Evolutionary conservation across 2,113 vertebrate species (phyloP).

Genomic region (Tauraco erythrolophus): DNA sequence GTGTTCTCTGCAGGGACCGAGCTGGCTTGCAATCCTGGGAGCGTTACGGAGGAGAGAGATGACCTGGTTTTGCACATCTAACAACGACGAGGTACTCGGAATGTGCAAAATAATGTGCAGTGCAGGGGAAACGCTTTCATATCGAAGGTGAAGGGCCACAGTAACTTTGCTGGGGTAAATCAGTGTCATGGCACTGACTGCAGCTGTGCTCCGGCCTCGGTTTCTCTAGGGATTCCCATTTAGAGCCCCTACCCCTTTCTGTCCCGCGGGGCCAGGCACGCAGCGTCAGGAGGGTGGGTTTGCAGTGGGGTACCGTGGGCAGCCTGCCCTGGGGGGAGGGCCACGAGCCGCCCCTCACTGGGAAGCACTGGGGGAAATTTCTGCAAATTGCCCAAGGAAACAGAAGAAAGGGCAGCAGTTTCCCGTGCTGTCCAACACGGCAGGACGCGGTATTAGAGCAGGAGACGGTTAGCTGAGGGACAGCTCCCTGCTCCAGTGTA

Average conservation of each 20-base stretch:
- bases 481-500: not conserved
- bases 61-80: not conserved
- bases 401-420: not conserved
- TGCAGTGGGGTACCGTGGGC: not conserved
- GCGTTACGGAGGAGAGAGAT: rapidly evolving
- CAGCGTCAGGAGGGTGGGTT: not conserved
- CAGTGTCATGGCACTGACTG: not conserved
- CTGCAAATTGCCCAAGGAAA: not conserved
- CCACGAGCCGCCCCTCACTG: rapidly evolving
- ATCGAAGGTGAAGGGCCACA: not conserved
- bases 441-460: not conserved
- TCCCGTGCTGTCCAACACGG: not conserved
- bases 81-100: not conserved
- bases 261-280: not conserved
- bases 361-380: not conserved
- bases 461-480: not conserved
- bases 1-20: not conserved
- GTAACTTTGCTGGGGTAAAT: not conserved
- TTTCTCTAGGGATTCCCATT: not conserved
- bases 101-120: not conserved
- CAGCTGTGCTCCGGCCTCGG: not conserved
- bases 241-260: not conserved
- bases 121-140: rapidly evolving
- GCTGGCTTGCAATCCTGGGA: not conserved
- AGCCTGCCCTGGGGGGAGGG: not conserved